phyloP scores from a whole-genome alignment of 2,113 vertebrate species.

The Xenopus tropicalis region DNA sequence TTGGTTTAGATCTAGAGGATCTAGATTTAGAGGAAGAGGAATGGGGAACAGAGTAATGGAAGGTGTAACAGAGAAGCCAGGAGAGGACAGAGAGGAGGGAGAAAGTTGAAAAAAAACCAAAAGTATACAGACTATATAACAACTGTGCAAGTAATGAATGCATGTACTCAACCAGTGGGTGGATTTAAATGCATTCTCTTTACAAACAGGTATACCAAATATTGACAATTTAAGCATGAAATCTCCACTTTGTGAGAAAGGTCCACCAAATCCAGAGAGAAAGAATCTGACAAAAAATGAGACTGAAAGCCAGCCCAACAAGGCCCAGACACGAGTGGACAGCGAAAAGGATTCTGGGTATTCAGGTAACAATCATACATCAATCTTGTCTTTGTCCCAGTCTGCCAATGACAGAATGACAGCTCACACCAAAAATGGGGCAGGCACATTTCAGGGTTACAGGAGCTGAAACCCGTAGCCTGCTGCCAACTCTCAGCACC shows the following conservation, averaged over 20 bases:
- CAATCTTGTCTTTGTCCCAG: background rate
- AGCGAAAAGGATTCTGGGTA: conserved; percentile 30
- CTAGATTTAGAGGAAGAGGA: no score
- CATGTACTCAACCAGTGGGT: no score
- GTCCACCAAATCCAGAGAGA: background rate
- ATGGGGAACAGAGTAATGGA: no score
- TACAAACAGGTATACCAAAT: background rate
- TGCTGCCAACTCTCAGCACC: no score
- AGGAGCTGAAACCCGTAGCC: no score
- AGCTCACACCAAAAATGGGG: background rate
- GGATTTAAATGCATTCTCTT: background rate
- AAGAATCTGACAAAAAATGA: background rate
- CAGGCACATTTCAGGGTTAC: no score
- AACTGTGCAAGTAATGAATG: no score
- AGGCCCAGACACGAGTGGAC: background rate
- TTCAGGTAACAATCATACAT: background rate
- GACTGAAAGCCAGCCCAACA: background rate
- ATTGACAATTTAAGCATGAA: conserved; percentile 2
- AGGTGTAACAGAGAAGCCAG: no score
- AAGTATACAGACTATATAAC: no score
- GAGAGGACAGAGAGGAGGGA: no score
- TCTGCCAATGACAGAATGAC: background rate
- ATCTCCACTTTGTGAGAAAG: background rate
- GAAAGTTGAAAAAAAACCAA: no score
- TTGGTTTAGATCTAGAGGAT: no score